phyloP scores from a whole-genome alignment of 2,888 invertebrate species.

The Malacosoma neustria region DNA sequence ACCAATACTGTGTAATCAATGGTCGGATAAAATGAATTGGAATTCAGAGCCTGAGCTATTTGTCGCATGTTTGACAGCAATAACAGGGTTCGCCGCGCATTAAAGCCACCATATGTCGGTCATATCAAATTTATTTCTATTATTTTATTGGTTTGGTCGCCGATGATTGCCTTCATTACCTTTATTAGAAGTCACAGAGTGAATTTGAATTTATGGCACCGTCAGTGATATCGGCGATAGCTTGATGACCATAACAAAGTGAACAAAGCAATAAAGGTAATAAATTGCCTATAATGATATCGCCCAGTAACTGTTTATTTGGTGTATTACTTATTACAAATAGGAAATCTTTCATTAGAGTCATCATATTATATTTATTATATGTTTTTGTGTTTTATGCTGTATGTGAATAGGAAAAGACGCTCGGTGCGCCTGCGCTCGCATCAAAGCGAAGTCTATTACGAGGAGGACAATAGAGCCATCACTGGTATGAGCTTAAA shows the following conservation, averaged over 20 bases:
- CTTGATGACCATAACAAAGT: slow-evolving; percentile 64
- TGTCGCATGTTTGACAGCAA: slow-evolving; percentile 75
- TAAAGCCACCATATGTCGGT: slow-evolving; percentile 71
- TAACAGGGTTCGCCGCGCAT: slow-evolving; percentile 69
- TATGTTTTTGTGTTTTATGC: slow-evolving; percentile 2
- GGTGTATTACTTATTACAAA: slow-evolving; percentile 13
- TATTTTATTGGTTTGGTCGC: slow-evolving; percentile 68
- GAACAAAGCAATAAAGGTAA: slow-evolving; percentile 63
- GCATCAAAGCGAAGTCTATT: slow-evolving; percentile 50
- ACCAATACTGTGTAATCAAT: slow-evolving; percentile 72
- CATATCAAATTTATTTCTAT: slow-evolving; percentile 75
- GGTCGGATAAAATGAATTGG: slow-evolving; percentile 61
- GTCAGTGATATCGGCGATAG: slow-evolving; percentile 63
- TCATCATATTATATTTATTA: slow-evolving; percentile 9
- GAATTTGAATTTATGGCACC: slow-evolving; percentile 62
- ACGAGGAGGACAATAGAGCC: slow-evolving; percentile 52
- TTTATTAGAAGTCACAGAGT: slow-evolving; percentile 70
- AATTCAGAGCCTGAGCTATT: slow-evolving; percentile 58
- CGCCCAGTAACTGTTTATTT: slow-evolving; percentile 30
- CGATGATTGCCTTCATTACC: slow-evolving; percentile 71
- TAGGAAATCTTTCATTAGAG: not conserved
- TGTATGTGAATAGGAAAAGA: slow-evolving; percentile 25
- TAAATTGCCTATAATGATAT: slow-evolving; percentile 50
- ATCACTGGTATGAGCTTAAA: slow-evolving; percentile 66
- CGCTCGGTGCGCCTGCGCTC: slow-evolving; percentile 19